Evolutionary conservation across 2,888 invertebrate species (phyloP).

Genomic region (Neoitamus cyanurus): DNA sequence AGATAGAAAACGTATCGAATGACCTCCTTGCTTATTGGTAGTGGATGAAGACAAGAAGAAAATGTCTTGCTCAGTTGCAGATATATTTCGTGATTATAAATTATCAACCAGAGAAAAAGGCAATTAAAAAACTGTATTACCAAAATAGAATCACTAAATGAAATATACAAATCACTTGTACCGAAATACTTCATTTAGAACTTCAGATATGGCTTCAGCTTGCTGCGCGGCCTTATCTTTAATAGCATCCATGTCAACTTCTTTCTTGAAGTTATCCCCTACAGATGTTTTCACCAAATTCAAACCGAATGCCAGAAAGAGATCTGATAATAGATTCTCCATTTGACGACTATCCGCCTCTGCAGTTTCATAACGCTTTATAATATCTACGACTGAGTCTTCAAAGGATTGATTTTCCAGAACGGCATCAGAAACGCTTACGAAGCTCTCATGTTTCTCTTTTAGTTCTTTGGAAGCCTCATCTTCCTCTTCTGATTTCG

Average conservation of each 20-base stretch:
- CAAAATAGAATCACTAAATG: too few species aligned
- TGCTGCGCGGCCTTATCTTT: not conserved
- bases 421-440: not conserved
- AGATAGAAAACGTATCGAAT: too few species aligned
- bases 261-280: not conserved
- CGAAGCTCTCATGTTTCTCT: not conserved
- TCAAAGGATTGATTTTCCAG: not conserved
- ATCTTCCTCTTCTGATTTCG: not conserved
- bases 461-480: not conserved
- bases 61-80: too few species aligned
- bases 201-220: not conserved
- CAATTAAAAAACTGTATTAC: too few species aligned
- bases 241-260: not conserved
- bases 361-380: not conserved
- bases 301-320: slow-evolving; percentile 15
- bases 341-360: not conserved
- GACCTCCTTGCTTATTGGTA: too few species aligned
- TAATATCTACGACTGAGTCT: not conserved
- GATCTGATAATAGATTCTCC: not conserved
- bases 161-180: not conserved
- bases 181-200: not conserved
- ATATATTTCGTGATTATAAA: too few species aligned
- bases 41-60: too few species aligned
- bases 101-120: too few species aligned
- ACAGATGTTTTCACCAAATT: slow-evolving; percentile 22